Percentiles rank a stretch among this genome's conserved stretches.
phyloP scores from a whole-genome alignment of 53 echinoderm and acorn worm species.

The Pentamera pediparva region DNA sequence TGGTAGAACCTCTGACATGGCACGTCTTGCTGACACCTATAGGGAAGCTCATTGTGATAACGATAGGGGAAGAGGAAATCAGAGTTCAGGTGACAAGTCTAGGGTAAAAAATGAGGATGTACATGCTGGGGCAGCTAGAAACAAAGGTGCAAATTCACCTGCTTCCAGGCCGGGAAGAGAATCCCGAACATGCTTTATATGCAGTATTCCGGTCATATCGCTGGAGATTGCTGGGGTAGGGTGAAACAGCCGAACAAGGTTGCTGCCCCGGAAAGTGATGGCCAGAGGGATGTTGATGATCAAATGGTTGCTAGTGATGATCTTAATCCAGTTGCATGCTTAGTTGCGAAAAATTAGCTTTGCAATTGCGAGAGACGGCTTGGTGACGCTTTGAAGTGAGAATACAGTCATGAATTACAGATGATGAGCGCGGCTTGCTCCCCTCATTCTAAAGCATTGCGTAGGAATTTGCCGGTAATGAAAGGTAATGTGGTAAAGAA shows the following conservation, averaged over 20 bases:
- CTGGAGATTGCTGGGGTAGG: constrained; percentile 3
- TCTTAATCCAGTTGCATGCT: background rate
- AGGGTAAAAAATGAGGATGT: background rate
- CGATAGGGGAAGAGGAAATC: background rate
- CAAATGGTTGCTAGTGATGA: background rate
- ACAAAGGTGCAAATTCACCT: background rate
- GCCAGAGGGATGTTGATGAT: background rate
- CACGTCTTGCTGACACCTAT: constrained; percentile 17
- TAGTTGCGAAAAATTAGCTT: background rate
- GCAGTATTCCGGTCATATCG: constrained; percentile 25
- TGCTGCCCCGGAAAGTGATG: too few relatives aligned
- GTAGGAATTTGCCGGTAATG: constrained; percentile 41
- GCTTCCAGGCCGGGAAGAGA: background rate
- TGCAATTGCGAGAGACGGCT: constrained; percentile 12
- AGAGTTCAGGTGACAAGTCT: background rate
- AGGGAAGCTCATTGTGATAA: constrained; percentile 9
- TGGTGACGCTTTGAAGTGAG: constrained; percentile 6
- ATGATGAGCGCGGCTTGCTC: constrained; percentile 31
- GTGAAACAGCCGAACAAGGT: background rate
- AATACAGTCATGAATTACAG: constrained; percentile 30
- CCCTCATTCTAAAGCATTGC: background rate
- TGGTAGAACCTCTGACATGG: background rate
- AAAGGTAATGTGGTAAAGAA: constrained; percentile 41
- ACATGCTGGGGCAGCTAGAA: background rate
- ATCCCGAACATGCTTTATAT: constrained; percentile 25